Evolutionary conservation across 2,113 vertebrate genomes (phyloP).

Genomic region (Symphodus melops): DNA sequence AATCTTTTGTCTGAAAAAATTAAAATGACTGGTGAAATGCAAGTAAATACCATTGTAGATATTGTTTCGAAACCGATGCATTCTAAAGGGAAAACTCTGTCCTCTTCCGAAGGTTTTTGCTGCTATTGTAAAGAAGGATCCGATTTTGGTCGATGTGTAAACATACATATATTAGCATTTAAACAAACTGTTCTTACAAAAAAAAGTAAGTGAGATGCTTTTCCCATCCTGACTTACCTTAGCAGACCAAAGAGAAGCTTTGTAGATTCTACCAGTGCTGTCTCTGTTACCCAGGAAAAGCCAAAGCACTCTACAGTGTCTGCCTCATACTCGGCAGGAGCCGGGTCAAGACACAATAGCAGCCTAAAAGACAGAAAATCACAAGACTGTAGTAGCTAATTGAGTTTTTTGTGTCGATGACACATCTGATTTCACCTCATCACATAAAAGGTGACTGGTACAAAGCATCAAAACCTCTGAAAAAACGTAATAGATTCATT

Average conservation of each 20-base stretch:
- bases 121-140: not conserved
- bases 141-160: not conserved
- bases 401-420: no score
- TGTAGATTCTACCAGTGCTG: slow-evolving; percentile 90
- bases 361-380: slow-evolving; percentile 78
- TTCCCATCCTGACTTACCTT: slow-evolving; percentile 80
- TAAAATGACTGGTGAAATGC: slow-evolving; percentile 13
- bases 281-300: slow-evolving; percentile 94
- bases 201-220: slow-evolving; percentile 2
- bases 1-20: slow-evolving; percentile 89
- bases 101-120: not conserved
- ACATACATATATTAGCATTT: not conserved
- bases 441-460: no score
- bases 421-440: no score
- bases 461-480: slow-evolving; percentile 10
- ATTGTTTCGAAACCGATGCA: slow-evolving; percentile 7
- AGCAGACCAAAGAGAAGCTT: slow-evolving; percentile 92
- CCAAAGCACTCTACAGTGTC: slow-evolving; percentile 93
- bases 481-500: not conserved
- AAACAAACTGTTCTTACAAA: not conserved
- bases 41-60: not conserved
- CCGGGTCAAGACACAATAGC: slow-evolving; percentile 91
- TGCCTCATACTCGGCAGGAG: slow-evolving; percentile 89
- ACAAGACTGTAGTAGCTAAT: not conserved
- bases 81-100: not conserved